Conservation (phyloP, 1,140 invertebrate genomes). For the Ips typographus region DNA sequence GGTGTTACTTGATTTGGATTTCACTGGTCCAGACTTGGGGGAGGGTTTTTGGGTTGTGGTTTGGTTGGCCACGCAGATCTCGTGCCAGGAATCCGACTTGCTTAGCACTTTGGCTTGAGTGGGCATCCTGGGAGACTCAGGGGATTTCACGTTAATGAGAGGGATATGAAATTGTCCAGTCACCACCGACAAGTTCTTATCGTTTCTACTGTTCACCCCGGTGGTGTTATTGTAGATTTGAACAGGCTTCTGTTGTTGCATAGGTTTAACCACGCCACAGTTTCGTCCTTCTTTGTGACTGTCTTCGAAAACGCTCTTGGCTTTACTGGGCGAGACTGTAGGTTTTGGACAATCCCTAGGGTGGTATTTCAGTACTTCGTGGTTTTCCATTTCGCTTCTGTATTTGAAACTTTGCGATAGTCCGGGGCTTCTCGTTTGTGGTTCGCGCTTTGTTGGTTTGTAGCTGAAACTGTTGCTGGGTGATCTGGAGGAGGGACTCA, state of each 20-base stretch:
- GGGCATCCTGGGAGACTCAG: slow-evolving; percentile 46
- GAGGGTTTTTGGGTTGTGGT: slow-evolving; percentile 46
- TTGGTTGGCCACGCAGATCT: slow-evolving; percentile 56
- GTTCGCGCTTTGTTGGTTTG: slow-evolving; percentile 21
- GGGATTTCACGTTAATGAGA: slow-evolving; percentile 45
- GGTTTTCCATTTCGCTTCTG: slow-evolving; percentile 22
- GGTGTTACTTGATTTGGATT: slow-evolving; percentile 72
- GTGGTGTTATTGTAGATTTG: slow-evolving; percentile 29
- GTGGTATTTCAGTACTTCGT: slow-evolving; percentile 17
- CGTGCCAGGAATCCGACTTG: slow-evolving; percentile 81
- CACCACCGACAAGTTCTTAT: slow-evolving; percentile 50
- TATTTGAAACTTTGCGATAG: slow-evolving; percentile 36
- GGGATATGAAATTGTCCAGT: slow-evolving; percentile 54
- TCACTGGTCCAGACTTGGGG: slow-evolving; percentile 49
- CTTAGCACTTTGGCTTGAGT: slow-evolving; percentile 54
- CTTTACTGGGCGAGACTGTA: slow-evolving; percentile 28
- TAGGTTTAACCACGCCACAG: slow-evolving; percentile 38
- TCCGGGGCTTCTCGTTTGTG: slow-evolving; percentile 24
- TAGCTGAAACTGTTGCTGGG: slow-evolving; percentile 35
- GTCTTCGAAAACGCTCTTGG: slow-evolving; percentile 25
- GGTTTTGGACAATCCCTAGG: slow-evolving; percentile 34
- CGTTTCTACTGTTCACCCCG: slow-evolving; percentile 26
- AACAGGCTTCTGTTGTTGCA: slow-evolving; percentile 35
- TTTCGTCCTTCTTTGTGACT: slow-evolving; percentile 24
- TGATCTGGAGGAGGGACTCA: slow-evolving; percentile 13